phyloP scores from a whole-genome alignment of 2,888 invertebrate species.

The Heteropelma amictum region DNA sequence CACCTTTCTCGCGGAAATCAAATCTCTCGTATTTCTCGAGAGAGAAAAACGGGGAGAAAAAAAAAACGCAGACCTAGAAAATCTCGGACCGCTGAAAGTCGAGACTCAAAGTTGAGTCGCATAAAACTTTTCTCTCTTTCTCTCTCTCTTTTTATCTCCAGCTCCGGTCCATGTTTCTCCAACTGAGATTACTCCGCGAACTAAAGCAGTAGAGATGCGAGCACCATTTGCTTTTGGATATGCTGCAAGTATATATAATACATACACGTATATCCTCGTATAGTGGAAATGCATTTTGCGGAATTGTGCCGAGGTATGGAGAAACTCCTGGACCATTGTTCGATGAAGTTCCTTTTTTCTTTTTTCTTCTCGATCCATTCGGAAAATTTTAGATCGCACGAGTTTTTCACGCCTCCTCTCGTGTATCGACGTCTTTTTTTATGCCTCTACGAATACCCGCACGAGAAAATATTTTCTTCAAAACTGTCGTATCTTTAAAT shows the following conservation, averaged over 20 bases:
- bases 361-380: background rate
- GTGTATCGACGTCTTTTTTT: too few species aligned
- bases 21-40: conserved; percentile 1
- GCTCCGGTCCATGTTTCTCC: conserved; percentile 10
- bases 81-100: conserved; percentile 31
- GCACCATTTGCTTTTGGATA: conserved; percentile 22
- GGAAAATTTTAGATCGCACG: background rate
- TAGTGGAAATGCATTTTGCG: conserved; percentile 31
- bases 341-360: conserved; percentile 6
- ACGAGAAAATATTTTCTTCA: too few species aligned
- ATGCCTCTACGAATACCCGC: too few species aligned
- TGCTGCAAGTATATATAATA: background rate
- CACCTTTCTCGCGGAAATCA: background rate
- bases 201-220: conserved; percentile 27
- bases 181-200: conserved; percentile 35
- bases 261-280: conserved; percentile 2
- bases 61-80: background rate
- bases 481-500: too few species aligned
- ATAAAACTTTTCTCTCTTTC: conserved; percentile 40
- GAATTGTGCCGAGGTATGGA: conserved; percentile 23
- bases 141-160: background rate
- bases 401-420: background rate
- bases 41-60: background rate
- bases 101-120: conserved; percentile 47
- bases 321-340: background rate